Evolutionary conservation across 1,140 invertebrate genomes (phyloP).

Genomic region (Drosophila santomea): DNA sequence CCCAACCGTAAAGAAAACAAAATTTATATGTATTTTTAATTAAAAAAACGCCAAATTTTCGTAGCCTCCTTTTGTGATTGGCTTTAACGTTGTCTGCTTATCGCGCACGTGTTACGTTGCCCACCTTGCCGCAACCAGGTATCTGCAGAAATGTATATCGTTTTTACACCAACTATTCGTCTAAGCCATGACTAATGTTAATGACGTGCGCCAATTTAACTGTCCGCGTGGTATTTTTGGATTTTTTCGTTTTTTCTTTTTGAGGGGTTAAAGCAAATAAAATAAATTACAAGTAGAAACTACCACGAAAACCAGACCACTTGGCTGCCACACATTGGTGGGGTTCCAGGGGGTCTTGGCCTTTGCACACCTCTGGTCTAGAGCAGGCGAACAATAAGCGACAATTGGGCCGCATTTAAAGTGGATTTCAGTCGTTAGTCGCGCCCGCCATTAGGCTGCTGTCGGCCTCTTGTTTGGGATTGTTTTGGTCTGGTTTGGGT

Average conservation of each 20-base stretch:
- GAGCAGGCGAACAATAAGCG: slow-evolving; percentile 31
- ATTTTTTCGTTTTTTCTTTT: slow-evolving; percentile 16
- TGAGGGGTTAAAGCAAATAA: slow-evolving; percentile 45
- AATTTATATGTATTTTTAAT: slow-evolving; percentile 43
- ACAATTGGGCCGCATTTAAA: slow-evolving; percentile 48
- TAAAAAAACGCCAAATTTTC: slow-evolving; percentile 51
- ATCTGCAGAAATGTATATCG: not conserved
- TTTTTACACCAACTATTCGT: slow-evolving; percentile 17
- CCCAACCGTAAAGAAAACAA: not conserved
- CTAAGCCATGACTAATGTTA: slow-evolving; percentile 67
- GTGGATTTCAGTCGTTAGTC: slow-evolving; percentile 50
- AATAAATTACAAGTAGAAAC: slow-evolving; percentile 54
- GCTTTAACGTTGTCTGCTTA: slow-evolving; percentile 38
- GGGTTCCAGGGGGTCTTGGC: slow-evolving; percentile 2
- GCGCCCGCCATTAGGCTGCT: slow-evolving; percentile 32
- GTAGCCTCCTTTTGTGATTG: slow-evolving; percentile 33
- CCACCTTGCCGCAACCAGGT: slow-evolving; percentile 12
- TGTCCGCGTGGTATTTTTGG: slow-evolving; percentile 37
- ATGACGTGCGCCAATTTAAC: slow-evolving; percentile 60
- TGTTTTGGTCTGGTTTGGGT: slow-evolving; percentile 25
- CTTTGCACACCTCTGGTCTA: slow-evolving; percentile 16
- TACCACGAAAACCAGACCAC: slow-evolving; percentile 38
- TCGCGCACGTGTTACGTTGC: slow-evolving; percentile 48
- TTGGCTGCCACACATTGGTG: slow-evolving; percentile 10
- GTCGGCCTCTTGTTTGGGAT: slow-evolving; percentile 10